Base-by-base conservation (phyloP, 2,113 vertebrate species). In the Zootoca vivipara region DNA sequence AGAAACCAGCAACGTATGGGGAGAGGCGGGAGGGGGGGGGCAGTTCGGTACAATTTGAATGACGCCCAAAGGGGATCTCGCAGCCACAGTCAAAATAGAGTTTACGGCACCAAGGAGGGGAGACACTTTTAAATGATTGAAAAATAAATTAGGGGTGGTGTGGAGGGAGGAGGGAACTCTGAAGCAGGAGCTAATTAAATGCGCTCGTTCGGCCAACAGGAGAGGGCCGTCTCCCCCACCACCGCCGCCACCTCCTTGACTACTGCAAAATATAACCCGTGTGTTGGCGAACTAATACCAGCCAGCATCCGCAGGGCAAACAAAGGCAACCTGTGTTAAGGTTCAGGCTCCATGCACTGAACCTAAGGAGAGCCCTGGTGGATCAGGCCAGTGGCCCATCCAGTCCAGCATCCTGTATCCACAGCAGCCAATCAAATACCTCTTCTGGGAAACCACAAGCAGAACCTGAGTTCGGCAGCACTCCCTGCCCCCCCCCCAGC, bases 61-160 rank as follows among this genome's bases (percentile, higher is more conserved):
- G 94, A 92, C 28, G 93, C 93, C 95, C 95, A 95, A 90, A 95
- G 94, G 95, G 93, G 89, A 94, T 93, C 93, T 93, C 89, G 91
- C 93, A 95, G 94, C 94, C 95, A 92, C 95, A 94, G 91, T 93
- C 94, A 94, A 94, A 95, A 96, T 69, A 95, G 92, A 91, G 62
- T 95, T 95, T 94, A 95, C 90, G 93, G 93, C 93, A 16, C 94
- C 92, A 89, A 92, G 93, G 90, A 82, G 88, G 91, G 92, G 90
- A 94, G 94, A 96, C 94, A 92, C 95, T 93, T 95, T 92, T 94
- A 92, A 94, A 95, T 90, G 94, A 92, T 87, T 91, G 20, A 0
- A 77, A 89, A 87, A 91, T 91, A 91, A 89, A 73, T 15, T 7
- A 75, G 40, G 80, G 22, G 24, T 4, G 30, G 10, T 22, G 20